phyloP scores from a whole-genome alignment of 2,797 vertebrate species.

The Paratrypauchen microcephalus region DNA sequence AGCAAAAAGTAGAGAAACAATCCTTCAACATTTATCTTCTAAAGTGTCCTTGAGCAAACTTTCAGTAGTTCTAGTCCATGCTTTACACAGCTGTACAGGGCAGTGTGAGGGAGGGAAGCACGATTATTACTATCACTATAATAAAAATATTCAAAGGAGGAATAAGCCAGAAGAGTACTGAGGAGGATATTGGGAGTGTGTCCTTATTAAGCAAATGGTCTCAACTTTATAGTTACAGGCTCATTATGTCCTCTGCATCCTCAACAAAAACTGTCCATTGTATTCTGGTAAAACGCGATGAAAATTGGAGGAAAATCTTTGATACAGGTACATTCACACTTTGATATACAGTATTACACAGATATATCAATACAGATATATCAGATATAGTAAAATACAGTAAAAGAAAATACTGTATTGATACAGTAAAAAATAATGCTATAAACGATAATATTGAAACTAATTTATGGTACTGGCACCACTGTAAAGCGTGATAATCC shows the following conservation, averaged over 20 bases:
- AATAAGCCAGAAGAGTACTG: background rate
- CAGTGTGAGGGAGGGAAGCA: background rate
- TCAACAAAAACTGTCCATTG: background rate
- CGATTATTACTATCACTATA: slow-evolving; percentile 8
- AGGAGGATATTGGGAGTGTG: background rate
- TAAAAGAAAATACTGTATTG: too few species aligned
- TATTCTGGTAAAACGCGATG: background rate
- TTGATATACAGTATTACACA: too few species aligned
- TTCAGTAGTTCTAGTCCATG: background rate
- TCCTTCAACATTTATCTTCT: slow-evolving; percentile 8
- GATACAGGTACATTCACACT: background rate
- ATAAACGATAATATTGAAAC: too few species aligned
- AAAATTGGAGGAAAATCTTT: background rate
- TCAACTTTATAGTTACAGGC: background rate
- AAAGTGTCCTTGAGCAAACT: slow-evolving; percentile 13
- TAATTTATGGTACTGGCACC: too few species aligned
- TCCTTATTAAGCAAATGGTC: slow-evolving; percentile 10
- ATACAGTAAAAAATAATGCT: too few species aligned
- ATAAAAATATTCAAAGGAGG: slow-evolving; percentile 6
- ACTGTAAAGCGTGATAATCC: too few species aligned
- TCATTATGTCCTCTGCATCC: background rate
- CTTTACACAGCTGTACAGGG: background rate
- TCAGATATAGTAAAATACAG: too few species aligned
- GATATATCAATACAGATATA: too few species aligned
- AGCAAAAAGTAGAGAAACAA: slow-evolving; percentile 10